These are phyloP conservation scores for Pachyrhynchus sulphureomaculatus DNA, from an alignment of 1,140 invertebrate species.

Conservation along the genomic window DNA sequence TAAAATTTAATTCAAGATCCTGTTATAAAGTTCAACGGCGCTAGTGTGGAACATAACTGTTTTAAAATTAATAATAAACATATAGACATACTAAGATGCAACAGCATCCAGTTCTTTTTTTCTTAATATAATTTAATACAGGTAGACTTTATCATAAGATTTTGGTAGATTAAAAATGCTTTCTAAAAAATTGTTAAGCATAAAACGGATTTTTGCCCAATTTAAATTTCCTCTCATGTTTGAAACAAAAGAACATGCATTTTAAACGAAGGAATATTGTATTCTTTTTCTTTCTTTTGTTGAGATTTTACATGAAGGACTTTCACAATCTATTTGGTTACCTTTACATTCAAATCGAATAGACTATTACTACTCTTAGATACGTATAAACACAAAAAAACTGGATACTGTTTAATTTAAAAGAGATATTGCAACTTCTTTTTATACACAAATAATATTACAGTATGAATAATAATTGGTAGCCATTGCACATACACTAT, in stretches of 20 bases:
- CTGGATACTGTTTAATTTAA: no score
- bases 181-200: not conserved
- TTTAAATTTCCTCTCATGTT: constrained; percentile 15
- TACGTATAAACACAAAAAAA: no score
- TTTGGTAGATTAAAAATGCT: not conserved
- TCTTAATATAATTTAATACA: no score
- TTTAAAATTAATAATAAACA: constrained; percentile 27
- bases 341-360: constrained; percentile 13
- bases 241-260: constrained; percentile 19
- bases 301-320: constrained; percentile 19
- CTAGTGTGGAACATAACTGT: constrained; percentile 16
- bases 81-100: not conserved
- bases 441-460: no score
- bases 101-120: no score
- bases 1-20: not conserved
- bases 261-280: constrained; percentile 1
- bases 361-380: no score
- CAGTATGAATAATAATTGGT: no score
- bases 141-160: no score
- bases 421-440: no score
- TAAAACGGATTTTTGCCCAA: not conserved
- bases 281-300: constrained; percentile 7
- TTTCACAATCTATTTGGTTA: constrained; percentile 17
- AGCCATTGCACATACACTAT: no score
- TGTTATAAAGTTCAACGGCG: constrained; percentile 15